Evolutionary conservation across 2,888 invertebrate genomes (phyloP).

Genomic region (Zygothrica quintamaculata): DNA sequence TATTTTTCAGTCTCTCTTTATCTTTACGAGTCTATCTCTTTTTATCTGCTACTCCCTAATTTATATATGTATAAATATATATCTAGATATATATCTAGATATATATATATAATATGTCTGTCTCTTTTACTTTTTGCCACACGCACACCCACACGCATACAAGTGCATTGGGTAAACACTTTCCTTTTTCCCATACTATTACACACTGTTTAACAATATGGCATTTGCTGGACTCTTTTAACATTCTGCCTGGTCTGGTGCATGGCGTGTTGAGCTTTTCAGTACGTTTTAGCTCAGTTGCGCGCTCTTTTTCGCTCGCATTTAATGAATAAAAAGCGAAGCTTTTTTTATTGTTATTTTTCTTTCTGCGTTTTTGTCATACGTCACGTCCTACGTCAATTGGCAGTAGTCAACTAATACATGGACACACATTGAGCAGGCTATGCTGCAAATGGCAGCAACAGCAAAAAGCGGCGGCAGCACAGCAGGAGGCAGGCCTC

Average conservation of each 20-base stretch:
- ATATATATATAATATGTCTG: too few relatives aligned
- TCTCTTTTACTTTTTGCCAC: constrained; percentile 1
- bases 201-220: constrained; percentile 41
- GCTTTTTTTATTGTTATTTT: constrained; percentile 46
- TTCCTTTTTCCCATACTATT: constrained; percentile 65
- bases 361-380: constrained; percentile 27
- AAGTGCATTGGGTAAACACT: constrained; percentile 57
- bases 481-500: constrained; percentile 60
- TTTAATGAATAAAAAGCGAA: constrained; percentile 45
- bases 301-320: constrained; percentile 47
- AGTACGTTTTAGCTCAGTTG: constrained; percentile 2
- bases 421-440: constrained; percentile 13
- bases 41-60: constrained; percentile 5
- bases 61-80: too few relatives aligned
- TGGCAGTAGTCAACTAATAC: constrained; percentile 56
- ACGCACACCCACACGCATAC: constrained; percentile 25
- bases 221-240: constrained; percentile 38
- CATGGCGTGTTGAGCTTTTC: constrained; percentile 42
- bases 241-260: constrained; percentile 18
- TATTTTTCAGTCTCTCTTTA: not conserved
- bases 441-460: constrained; percentile 2
- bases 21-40: not conserved
- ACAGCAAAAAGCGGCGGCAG: constrained; percentile 24
- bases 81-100: too few relatives aligned
- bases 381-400: constrained; percentile 78